Evolutionary conservation across 2,797 vertebrate genomes (phyloP).

Genomic region (Lutjanus argentimaculatus): DNA sequence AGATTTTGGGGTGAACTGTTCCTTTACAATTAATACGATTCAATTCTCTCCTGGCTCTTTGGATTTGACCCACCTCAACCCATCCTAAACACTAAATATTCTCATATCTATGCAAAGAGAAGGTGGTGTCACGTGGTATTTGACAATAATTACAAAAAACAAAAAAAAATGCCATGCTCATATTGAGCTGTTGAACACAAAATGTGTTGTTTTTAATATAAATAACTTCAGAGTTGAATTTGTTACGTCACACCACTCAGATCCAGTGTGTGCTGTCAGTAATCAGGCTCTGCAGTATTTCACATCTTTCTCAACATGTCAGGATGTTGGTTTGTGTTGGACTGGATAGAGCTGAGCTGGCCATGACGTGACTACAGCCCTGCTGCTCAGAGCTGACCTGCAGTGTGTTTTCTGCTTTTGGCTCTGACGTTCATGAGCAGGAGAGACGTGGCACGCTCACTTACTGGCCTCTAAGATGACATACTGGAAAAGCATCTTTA

Average conservation of each 20-base stretch:
- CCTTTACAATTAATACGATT: background rate
- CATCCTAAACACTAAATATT: background rate
- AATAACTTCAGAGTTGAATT: background rate
- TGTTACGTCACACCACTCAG: background rate
- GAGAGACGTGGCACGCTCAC: background rate
- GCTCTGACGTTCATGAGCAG: background rate
- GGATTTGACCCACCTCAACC: background rate
- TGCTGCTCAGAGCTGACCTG: slow-evolving; percentile 7
- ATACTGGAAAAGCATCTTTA: background rate
- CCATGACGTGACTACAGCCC: slow-evolving; percentile 12
- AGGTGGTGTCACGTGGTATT: slow-evolving; percentile 6
- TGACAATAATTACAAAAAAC: background rate
- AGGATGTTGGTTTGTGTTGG: slow-evolving; percentile 7
- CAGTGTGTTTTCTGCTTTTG: background rate
- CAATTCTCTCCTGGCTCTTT: background rate
- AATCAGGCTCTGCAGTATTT: background rate
- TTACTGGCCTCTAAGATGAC: slow-evolving; percentile 8
- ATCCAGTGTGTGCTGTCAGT: background rate
- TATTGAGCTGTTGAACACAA: slow-evolving; percentile 34
- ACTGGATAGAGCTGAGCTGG: too few species aligned
- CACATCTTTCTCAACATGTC: background rate
- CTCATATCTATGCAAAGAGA: slow-evolving; percentile 6
- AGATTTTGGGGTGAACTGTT: too few species aligned
- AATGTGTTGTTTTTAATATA: background rate
- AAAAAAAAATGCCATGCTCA: slow-evolving; percentile 8